phyloP scores from a whole-genome alignment of 2,797 vertebrate species.

The Danio choprae region DNA sequence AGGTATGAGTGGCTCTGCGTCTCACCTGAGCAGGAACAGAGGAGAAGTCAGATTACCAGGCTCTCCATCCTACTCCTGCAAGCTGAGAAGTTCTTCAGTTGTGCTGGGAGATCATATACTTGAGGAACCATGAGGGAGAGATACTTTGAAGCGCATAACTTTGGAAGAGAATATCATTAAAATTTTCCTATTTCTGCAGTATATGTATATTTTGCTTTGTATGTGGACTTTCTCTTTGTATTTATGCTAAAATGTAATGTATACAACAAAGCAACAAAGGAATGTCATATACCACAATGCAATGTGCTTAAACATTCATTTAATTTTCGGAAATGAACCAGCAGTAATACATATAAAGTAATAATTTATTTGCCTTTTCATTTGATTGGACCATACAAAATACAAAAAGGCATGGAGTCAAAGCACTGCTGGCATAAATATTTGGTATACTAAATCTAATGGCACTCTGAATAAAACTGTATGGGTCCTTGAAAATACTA shows the following conservation, averaged over 20 bases:
- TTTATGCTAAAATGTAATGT: neutral
- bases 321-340: neutral
- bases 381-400: neutral
- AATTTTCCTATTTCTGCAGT: neutral
- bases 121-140: neutral
- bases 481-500: too few species aligned
- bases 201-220: neutral
- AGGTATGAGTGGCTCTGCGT: constrained; percentile 4
- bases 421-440: neutral
- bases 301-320: neutral
- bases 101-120: constrained; percentile 23
- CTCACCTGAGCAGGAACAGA: constrained; percentile 38
- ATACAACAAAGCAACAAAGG: neutral
- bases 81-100: constrained; percentile 20
- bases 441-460: neutral
- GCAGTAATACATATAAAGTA: neutral
- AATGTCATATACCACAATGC: neutral
- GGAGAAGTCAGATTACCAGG: constrained; percentile 34
- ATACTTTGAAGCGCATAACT: neutral
- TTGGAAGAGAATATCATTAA: neutral
- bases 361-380: neutral
- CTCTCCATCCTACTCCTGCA: neutral
- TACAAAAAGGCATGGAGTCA: neutral
- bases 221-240: neutral
- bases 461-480: too few species aligned